Base-by-base conservation (phyloP, 2,113 vertebrate species). In the Lepus americanus region DNA sequence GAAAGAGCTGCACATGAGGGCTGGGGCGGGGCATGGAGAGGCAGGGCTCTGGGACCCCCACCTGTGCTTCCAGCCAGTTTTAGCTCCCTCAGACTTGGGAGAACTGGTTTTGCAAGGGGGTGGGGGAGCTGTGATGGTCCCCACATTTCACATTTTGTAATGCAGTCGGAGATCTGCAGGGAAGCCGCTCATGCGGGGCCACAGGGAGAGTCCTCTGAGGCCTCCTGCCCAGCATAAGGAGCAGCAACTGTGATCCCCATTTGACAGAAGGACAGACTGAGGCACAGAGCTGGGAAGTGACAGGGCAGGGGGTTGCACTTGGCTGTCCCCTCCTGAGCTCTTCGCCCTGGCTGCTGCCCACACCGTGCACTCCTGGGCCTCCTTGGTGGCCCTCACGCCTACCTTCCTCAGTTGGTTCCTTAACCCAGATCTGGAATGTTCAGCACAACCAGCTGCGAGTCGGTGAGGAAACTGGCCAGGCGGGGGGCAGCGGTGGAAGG, bases 121-220 rank as follows among this genome's bases (percentile, higher is more conserved):
- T 6, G 44, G 44, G 44, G 39, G 64, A 73, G 25, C 6, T 5
- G 49, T 1, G 22, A 19, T 61, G 83, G 81, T 76, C n/a, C 66
- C n/a, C 67, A 89, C 53, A 36, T 94, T 94, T 85, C 78, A 64
- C 23, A 36, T 13, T 82, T 92, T n/a, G 27, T 77, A 53, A 80
- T 31, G 14, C 29, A 36, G 36, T 84, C 63, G 85, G 72, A 83
- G 67, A 63, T 39, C 72, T 33, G 70, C 39, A 73, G 61, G 39
- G 33, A 91, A 69, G 36, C 14, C 14, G 36, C n/a, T 83, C 80
- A 29, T 39, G 67, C 74, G 69, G 84, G 44, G n/a, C 64, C 67
- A 53, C 88, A 89, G 64, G 73, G 17, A 82, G 19, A 63, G 36
- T 27, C 36, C 44, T 44, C 44, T 6, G 44, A 44, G 44, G 44